Conservation (phyloP, 2,888 invertebrate species). For the Eubasilissa splendida region DNA sequence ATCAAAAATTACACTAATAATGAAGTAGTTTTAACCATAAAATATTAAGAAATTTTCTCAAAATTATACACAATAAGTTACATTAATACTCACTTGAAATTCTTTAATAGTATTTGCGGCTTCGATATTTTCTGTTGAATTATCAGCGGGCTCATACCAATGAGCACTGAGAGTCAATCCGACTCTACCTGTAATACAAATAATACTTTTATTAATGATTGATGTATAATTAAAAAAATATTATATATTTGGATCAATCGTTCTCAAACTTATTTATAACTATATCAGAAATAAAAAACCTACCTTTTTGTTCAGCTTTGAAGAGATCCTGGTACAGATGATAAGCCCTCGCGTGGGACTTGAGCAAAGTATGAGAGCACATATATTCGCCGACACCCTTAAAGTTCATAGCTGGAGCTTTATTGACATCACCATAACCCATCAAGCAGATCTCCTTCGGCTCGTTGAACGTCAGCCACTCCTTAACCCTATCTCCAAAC, state of each 20-base stretch:
- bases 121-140: constrained; percentile 21
- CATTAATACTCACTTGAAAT: constrained; percentile 63
- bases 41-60: too few species aligned
- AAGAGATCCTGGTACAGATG: constrained; percentile 72
- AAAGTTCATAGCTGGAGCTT: constrained; percentile 70
- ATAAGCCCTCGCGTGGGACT: constrained; percentile 78
- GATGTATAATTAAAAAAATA: too few species aligned
- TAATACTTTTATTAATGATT: not conserved
- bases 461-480: constrained; percentile 80
- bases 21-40: too few species aligned
- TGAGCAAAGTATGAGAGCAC: constrained; percentile 76
- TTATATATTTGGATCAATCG: not conserved
- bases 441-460: constrained; percentile 69
- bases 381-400: constrained; percentile 75
- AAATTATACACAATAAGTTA: too few species aligned
- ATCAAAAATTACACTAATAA: too few species aligned
- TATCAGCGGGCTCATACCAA: constrained; percentile 41
- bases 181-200: constrained; percentile 39
- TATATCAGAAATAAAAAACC: not conserved
- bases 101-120: constrained; percentile 62
- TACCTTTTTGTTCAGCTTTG: constrained; percentile 62
- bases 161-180: constrained; percentile 34
- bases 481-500: constrained; percentile 69
- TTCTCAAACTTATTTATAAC: not conserved
- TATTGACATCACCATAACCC: constrained; percentile 68